These are phyloP conservation scores for Lathronympha strigana DNA, from an alignment of 2,888 invertebrate genomes.

Conservation along the genomic window DNA sequence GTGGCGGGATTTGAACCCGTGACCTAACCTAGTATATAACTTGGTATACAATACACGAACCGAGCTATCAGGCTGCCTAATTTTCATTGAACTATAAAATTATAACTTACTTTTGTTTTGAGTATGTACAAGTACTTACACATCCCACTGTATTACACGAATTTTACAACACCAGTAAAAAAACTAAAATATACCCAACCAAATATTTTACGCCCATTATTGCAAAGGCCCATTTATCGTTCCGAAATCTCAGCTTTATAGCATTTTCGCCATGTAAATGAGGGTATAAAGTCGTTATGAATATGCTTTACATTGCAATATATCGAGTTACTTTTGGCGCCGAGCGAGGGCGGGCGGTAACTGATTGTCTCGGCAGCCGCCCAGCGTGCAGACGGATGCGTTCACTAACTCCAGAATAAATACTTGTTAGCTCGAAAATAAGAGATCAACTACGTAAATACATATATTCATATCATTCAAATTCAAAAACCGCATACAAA, in stretches of 20 bases:
- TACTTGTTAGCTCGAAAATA: constrained; percentile 10
- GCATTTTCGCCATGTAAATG: constrained; percentile 26
- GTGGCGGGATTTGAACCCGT: too few species aligned
- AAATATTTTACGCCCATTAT: constrained; percentile 1
- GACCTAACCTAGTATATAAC: too few species aligned
- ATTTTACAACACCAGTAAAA: neutral
- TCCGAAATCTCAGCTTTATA: constrained; percentile 14
- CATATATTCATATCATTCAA: too few species aligned
- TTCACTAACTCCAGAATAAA: constrained; percentile 26
- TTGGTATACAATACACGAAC: too few species aligned
- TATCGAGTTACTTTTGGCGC: constrained; percentile 37
- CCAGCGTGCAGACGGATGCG: constrained; percentile 28
- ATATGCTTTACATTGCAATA: constrained; percentile 33
- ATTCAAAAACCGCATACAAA: too few species aligned
- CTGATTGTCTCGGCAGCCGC: constrained; percentile 19
- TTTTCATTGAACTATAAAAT: too few species aligned
- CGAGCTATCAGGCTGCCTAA: too few species aligned
- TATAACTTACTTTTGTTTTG: too few species aligned
- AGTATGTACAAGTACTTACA: too few species aligned
- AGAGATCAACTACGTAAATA: neutral
- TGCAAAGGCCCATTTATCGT: constrained; percentile 11
- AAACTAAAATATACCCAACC: constrained; percentile 12
- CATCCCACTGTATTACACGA: too few species aligned
- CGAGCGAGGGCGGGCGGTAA: constrained; percentile 23
- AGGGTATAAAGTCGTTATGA: constrained; percentile 39